Conservation (phyloP, 1,140 invertebrate genomes). For the Pentalonia nigronervosa region DNA sequence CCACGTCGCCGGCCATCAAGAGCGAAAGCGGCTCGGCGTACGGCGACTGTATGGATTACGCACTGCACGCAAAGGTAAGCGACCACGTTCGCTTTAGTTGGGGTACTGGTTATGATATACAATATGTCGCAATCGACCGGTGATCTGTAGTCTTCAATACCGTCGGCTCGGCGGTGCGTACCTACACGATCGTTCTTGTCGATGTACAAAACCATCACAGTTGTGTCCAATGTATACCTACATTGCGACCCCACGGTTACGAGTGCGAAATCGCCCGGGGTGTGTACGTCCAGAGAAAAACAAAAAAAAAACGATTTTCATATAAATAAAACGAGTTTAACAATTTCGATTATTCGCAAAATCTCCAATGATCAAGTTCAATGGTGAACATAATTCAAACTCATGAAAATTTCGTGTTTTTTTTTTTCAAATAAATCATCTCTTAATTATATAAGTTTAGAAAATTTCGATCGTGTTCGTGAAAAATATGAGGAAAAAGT, state of each 20-base stretch:
- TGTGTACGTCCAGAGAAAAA: background rate
- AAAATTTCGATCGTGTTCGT: background rate
- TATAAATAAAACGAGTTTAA: background rate
- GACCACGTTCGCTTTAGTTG: too few species aligned
- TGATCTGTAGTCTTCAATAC: too few species aligned
- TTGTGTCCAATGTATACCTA: too few species aligned
- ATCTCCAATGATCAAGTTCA: background rate
- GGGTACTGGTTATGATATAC: too few species aligned
- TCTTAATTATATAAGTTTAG: background rate
- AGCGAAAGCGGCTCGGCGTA: slow-evolving; percentile 53
- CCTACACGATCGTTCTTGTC: too few species aligned
- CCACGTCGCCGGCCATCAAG: slow-evolving; percentile 45
- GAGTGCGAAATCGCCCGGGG: background rate
- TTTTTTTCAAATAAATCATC: background rate
- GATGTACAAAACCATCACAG: too few species aligned
- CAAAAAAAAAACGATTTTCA: background rate
- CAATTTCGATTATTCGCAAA: background rate
- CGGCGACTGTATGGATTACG: slow-evolving; percentile 56
- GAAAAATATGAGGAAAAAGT: background rate
- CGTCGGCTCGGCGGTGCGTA: too few species aligned
- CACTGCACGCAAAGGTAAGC: slow-evolving; percentile 41
- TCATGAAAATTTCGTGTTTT: too few species aligned
- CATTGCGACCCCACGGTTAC: background rate
- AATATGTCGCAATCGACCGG: too few species aligned
- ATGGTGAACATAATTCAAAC: too few species aligned